A percentile compares a stretch with the other conserved stretches of the same genome.
phyloP scores from a whole-genome alignment of 2,797 vertebrate genomes.

The Liparis tanakae region DNA sequence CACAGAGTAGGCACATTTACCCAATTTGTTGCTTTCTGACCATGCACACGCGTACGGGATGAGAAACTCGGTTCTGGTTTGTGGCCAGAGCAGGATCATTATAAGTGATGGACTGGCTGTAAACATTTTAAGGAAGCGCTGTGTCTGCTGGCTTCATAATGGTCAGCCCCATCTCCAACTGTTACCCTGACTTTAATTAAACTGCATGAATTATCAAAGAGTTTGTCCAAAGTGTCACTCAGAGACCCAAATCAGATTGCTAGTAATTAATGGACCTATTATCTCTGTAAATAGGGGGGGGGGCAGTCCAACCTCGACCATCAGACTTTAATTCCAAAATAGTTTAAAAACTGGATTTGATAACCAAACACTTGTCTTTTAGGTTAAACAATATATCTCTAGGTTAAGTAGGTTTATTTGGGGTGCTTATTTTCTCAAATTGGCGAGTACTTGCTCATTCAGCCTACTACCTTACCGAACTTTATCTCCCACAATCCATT shows the following conservation, averaged over 20 bases:
- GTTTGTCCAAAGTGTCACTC: too few relatives aligned
- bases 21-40: background rate
- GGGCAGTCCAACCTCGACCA: background rate
- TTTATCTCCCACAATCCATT: slow-evolving; percentile 52
- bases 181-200: background rate
- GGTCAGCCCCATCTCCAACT: background rate
- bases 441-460: background rate
- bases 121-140: background rate
- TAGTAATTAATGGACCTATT: background rate
- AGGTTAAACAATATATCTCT: background rate
- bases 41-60: background rate
- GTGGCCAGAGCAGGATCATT: slow-evolving; percentile 31
- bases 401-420: background rate
- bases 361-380: background rate
- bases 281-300: background rate
- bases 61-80: slow-evolving; percentile 20
- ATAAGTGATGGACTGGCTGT: slow-evolving; percentile 18
- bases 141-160: background rate
- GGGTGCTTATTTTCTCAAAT: background rate
- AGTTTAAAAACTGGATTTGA: background rate
- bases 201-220: background rate
- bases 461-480: background rate
- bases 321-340: background rate
- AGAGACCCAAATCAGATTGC: background rate
- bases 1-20: background rate